Base-by-base conservation (phyloP, 2,113 vertebrate genomes). In the Ahaetulla prasina region DNA sequence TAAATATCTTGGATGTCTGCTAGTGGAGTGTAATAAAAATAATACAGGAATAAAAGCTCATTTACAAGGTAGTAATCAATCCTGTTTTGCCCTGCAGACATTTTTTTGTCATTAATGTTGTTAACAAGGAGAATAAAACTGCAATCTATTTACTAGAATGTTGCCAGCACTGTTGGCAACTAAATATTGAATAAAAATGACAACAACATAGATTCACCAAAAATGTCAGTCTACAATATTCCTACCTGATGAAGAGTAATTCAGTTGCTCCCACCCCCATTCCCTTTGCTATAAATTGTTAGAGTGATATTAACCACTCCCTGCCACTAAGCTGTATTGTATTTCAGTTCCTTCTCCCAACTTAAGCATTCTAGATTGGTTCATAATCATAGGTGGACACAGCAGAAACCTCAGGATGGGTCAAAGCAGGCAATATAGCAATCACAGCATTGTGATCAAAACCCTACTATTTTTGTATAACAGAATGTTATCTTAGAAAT, bases 11-110 rank as follows among this genome's bases (percentile, higher is more conserved):
- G 49, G 49, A 60, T 54, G 49, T 92, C 49, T 88, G 53, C 60
- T 92, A 91, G 45, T 53, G 6, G 45, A 87, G 30, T 63, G 55
- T 91, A 91, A 91, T 91, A 92, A 88, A 92, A 92, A 88, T 49
- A 74, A 92, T 91, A 92, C 86, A 92, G 49, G 47, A 88, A 92
- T 92, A 92, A 92, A 92, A 88, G 86, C 86, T 88, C 91, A n/a
- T 92, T 92, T 45, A 74, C 85, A 92, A 88, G 35, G 57, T 43
- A 49, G 86, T 92, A 88, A 92, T 92, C 91, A 92, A 88, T 92
- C 86, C 91, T 88, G 49, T 74, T 92, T 74, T 88, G 57, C 91
- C 91, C 91, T n/a, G 86, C 14, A 88, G 86, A 74, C 49, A 92
- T 88, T 88, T 88, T 74, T 80, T 88, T 91, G 86, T 87, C 86